Conservation (phyloP, 2,797 vertebrate genomes). For the Acanthornis magna region DNA sequence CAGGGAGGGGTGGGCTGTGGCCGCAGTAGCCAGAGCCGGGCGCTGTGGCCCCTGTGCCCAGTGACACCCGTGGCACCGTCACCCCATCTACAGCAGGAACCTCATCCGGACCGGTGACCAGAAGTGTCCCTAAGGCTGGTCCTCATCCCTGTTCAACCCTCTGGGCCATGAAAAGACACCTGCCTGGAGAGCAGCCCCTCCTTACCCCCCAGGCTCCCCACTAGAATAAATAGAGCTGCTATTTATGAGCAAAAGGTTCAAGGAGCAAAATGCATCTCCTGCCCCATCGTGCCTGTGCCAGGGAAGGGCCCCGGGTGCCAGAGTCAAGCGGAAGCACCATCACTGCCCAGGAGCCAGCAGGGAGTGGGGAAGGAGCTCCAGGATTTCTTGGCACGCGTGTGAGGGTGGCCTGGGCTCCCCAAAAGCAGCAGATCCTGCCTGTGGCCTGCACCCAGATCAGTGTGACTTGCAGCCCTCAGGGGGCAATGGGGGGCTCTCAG, state of each 20-base stretch:
- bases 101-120: background rate
- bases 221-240: background rate
- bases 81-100: background rate
- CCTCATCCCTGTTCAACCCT: background rate
- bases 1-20: background rate
- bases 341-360: accelerated
- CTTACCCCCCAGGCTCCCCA: background rate
- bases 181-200: background rate
- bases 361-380: background rate
- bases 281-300: background rate
- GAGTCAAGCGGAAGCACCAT: background rate
- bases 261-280: background rate
- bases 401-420: background rate
- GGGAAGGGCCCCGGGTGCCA: background rate
- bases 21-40: background rate
- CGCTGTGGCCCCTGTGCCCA: background rate
- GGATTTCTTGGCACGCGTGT: accelerated
- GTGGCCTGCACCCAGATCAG: background rate
- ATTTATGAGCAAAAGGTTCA: background rate
- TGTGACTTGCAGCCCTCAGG: accelerated
- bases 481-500: accelerated
- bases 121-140: background rate
- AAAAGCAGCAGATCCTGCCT: background rate
- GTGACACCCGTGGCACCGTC: background rate
- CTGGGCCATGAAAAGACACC: background rate